phyloP scores from a whole-genome alignment of 2,113 vertebrate genomes.

The Stegostoma tigrinum region DNA sequence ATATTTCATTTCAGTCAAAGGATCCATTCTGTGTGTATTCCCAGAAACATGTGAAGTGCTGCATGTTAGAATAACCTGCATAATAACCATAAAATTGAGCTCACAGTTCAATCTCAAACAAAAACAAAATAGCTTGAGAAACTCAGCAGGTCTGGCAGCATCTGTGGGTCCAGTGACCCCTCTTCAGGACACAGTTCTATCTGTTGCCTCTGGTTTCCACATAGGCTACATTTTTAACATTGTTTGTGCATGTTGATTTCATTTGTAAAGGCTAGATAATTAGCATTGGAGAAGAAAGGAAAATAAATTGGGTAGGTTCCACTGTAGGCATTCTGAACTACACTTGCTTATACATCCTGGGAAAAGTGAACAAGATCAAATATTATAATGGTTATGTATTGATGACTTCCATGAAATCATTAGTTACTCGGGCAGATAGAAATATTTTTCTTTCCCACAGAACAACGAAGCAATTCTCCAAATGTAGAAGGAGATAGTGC shows the following conservation, averaged over 20 bases:
- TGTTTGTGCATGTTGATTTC: background rate
- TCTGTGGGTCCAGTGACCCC: no score
- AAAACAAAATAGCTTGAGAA: no score
- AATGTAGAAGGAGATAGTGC: fast-evolving
- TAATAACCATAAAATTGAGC: background rate
- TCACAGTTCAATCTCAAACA: background rate
- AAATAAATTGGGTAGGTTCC: background rate
- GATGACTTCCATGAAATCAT: background rate
- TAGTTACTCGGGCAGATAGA: background rate
- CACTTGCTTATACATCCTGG: background rate
- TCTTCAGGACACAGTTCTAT: no score
- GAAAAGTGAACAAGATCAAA: background rate
- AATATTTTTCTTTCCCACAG: background rate
- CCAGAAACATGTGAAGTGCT: background rate
- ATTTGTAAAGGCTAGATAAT: background rate
- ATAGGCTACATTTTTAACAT: background rate
- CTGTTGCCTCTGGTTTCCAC: no score
- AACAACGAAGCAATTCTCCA: background rate
- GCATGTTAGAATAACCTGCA: background rate
- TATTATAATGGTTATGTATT: background rate
- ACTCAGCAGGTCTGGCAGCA: no score
- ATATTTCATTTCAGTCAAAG: background rate
- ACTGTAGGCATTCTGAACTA: background rate
- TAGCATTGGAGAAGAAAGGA: background rate
- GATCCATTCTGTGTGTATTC: background rate